Percentiles rank a stretch among this genome's conserved stretches.
Evolutionary conservation across 2,888 invertebrate genomes (phyloP).

Genomic region (Anagyrus pseudococci): DNA sequence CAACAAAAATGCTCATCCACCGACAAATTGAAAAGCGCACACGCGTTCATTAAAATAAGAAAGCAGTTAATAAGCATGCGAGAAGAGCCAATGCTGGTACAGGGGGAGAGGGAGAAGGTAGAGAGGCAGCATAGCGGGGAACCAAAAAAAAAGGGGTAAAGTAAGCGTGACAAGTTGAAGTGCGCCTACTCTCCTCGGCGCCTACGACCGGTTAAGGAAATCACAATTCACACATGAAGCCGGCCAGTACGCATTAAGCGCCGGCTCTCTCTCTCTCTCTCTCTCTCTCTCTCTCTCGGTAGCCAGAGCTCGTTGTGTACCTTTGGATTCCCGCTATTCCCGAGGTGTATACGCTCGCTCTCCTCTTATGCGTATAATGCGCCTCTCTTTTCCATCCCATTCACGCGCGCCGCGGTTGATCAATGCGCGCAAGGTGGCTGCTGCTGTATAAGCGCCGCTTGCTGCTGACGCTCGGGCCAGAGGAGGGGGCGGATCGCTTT

Average conservation of each 20-base stretch:
- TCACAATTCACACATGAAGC: conserved; percentile 8
- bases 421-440: conserved; percentile 27
- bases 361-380: background rate
- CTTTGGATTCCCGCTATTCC: no score
- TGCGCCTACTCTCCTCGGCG: no score
- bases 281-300: no score
- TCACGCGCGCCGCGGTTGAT: background rate
- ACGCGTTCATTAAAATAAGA: conserved; percentile 15
- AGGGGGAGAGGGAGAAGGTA: background rate
- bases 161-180: no score
- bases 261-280: no score
- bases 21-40: conserved; percentile 28
- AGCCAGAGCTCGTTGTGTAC: conserved; percentile 10
- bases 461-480: background rate
- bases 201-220: conserved; percentile 36
- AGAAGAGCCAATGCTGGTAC: conserved; percentile 4
- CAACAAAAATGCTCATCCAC: no score
- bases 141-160: no score
- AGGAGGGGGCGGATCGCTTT: background rate
- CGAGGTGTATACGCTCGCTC: no score
- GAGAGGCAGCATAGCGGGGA: no score
- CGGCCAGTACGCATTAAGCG: conserved; percentile 13
- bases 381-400: conserved; percentile 8
- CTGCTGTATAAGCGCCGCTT: background rate
- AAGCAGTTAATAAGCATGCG: conserved; percentile 29